Base-by-base conservation (phyloP, 2,113 vertebrate species). In the Scomber japonicus region DNA sequence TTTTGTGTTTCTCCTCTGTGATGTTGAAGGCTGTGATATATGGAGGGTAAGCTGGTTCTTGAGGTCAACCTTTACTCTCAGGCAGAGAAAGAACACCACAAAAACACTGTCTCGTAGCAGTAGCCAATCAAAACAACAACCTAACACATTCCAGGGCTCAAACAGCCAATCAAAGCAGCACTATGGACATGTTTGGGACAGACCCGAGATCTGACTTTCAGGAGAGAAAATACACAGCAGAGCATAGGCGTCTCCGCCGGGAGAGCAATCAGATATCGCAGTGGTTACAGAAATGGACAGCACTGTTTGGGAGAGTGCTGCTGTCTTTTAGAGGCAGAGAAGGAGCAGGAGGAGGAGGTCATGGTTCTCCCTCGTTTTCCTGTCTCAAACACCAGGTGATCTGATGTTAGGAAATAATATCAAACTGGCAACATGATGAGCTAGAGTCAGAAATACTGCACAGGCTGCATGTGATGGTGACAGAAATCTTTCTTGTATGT, bases 121-220 rank as follows among this genome's bases (percentile, higher is more conserved):
- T 46, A 30, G 88, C 87, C 89, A 91, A 90, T 89, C 81, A 85
- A 83, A 92, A 90, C 88, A 87, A 31, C 68, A 78, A 64, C 3
- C 62, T 35, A 62, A 88, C 84, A 83, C 87, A 90, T 92, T 92
- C 88, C 86, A 86, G 40, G 30, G 13, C 65, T 69, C 51, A 11
- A 66, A 75, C 66, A 54, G 84, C 90, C 88, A 91, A 91, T 92
- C 91, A 82, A 71, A 89, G 83, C 88, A 81, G 56, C 63, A 69
- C 63, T 45, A 72, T 71, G 74, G 84, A 82, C 85, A 57, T 30
- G 72, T 74, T 87, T 71, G 72, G 75, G 80, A 85, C 64, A 12
- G 71, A 77, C 45, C 55, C 16, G 6, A 55, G 62, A 75, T 88
- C 76, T 72, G 74, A 81, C 27, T 80, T 67, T 87, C 75, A 85